Percentiles rank a stretch among this genome's conserved stretches.
These are phyloP conservation scores for Sarcophaga rosellei DNA, from an alignment of 2,888 invertebrate species.

Conservation along the genomic window DNA sequence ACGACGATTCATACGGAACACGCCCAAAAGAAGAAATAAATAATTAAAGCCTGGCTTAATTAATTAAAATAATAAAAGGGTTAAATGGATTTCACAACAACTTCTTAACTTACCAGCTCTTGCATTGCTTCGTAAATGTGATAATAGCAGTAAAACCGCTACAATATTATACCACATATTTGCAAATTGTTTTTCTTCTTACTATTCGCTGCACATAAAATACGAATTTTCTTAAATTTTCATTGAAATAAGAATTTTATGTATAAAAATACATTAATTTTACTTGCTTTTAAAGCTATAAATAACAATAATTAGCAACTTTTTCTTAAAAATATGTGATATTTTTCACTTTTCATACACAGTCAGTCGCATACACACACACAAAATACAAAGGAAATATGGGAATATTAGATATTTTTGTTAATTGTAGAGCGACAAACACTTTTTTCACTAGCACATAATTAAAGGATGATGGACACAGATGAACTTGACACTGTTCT, in stretches of 20 bases:
- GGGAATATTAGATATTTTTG: neutral
- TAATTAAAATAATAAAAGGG: conserved; percentile 15
- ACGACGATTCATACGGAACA: conserved; percentile 58
- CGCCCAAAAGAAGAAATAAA: conserved; percentile 54
- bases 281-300: conserved; percentile 40
- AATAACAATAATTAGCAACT: conserved; percentile 29
- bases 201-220: conserved; percentile 4
- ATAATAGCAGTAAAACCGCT: conserved; percentile 36
- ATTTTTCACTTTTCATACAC: conserved; percentile 4
- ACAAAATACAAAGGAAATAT: too few species aligned
- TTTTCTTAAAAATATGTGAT: conserved; percentile 50
- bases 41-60: conserved; percentile 46
- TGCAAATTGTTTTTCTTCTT: neutral
- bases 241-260: neutral
- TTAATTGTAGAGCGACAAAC: conserved; percentile 17
- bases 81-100: neutral
- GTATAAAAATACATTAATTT: conserved; percentile 40
- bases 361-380: neutral
- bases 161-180: conserved; percentile 55
- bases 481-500: neutral
- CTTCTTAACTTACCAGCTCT: conserved; percentile 57
- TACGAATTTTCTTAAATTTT: neutral
- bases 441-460: neutral
- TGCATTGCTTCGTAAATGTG: conserved; percentile 25
- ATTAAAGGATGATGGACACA: neutral